Conservation (phyloP, 1,140 invertebrate genomes). For the Papilio helenus region DNA sequence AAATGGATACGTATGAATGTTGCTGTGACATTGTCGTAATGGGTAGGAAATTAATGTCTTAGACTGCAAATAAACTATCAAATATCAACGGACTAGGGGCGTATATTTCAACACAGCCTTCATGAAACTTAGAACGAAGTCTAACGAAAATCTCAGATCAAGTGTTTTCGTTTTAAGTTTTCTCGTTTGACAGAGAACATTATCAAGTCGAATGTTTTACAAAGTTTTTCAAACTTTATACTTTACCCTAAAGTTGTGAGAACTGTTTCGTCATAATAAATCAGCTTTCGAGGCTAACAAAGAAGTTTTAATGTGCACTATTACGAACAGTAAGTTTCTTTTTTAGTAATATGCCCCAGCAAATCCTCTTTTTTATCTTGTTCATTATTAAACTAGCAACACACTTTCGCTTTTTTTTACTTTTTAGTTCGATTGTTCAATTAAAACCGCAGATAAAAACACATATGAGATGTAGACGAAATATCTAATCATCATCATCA, state of each 20-base stretch:
- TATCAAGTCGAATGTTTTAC: background rate
- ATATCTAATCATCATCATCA: too few relatives aligned
- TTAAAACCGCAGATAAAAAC: too few relatives aligned
- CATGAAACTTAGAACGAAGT: background rate
- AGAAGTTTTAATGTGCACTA: background rate
- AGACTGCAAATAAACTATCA: background rate
- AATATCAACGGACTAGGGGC: background rate
- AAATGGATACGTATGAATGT: too few relatives aligned
- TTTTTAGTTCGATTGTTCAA: too few relatives aligned
- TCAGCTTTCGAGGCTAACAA: background rate
- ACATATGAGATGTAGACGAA: too few relatives aligned
- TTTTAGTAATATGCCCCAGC: too few relatives aligned
- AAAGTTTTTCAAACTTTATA: background rate
- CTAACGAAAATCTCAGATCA: background rate
- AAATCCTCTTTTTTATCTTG: too few relatives aligned
- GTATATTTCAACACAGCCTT: background rate
- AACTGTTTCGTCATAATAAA: slow-evolving; percentile 11
- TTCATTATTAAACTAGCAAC: too few relatives aligned
- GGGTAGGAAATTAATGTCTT: background rate
- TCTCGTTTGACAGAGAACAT: slow-evolving; percentile 4
- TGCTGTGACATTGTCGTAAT: background rate
- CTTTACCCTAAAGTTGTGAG: background rate
- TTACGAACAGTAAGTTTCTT: background rate
- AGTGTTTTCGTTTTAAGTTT: background rate
- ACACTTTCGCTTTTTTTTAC: too few relatives aligned